Evolutionary conservation across 2,888 invertebrate genomes (phyloP).

Genomic region (Callyntrura sp.): DNA sequence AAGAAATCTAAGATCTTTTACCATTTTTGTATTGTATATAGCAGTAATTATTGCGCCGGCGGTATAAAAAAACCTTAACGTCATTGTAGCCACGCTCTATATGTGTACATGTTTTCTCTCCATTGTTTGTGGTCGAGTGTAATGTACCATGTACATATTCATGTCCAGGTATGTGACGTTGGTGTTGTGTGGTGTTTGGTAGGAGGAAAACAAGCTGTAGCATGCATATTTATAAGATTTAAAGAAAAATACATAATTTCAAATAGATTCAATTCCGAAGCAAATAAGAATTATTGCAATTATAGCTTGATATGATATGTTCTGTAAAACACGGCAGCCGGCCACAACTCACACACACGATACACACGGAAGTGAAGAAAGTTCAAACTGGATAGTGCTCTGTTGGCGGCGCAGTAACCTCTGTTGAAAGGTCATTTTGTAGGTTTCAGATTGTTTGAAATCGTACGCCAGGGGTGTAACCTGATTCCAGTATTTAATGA

Average conservation of each 20-base stretch:
- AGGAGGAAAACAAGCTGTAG: neutral
- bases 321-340: neutral
- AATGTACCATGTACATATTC: slow-evolving; percentile 17
- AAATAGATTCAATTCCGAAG: slow-evolving; percentile 48
- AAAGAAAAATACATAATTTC: slow-evolving; percentile 28
- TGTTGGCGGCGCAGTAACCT: slow-evolving; percentile 67
- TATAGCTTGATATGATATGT: slow-evolving; percentile 33
- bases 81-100: neutral
- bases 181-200: no score
- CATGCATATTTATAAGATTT: neutral
- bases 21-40: slow-evolving; percentile 45
- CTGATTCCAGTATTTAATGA: slow-evolving; percentile 5
- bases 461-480: slow-evolving; percentile 40
- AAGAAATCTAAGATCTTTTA: slow-evolving; percentile 75
- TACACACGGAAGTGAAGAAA: slow-evolving; percentile 66
- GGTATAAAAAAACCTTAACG: slow-evolving; percentile 35
- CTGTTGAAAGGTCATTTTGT: slow-evolving; percentile 73
- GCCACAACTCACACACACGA: neutral
- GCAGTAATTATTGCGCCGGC: slow-evolving; percentile 43
- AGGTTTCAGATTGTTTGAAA: slow-evolving; percentile 76
- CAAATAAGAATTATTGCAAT: slow-evolving; percentile 48
- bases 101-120: neutral
- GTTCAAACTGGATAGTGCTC: slow-evolving; percentile 52
- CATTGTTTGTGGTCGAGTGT: slow-evolving; percentile 40
- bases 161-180: neutral